Evolutionary conservation across 2,113 vertebrate genomes (phyloP), one percentile per base, ranked within the genome.

Genomic region (Spermophilus dauricus): DNA sequence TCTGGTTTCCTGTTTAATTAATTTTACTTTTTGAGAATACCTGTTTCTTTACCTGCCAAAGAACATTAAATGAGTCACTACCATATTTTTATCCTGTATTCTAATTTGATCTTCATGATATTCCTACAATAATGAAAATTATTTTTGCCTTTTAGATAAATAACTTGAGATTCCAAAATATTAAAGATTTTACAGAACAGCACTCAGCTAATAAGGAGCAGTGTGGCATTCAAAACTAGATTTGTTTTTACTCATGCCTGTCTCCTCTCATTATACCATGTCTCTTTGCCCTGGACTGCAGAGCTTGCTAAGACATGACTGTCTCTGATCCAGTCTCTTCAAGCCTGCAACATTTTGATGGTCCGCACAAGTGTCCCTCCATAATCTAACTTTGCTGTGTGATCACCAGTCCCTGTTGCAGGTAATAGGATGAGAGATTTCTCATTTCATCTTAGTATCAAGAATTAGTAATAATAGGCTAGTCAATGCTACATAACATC

Each of bases 41-140:
- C 72, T 83, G 10, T 26, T 95, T 91, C 53, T 92, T 89, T 37
- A 89, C 12, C 9, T 78, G 32, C 10, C 76, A 90, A 75, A 83
- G 28, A 42, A 12, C 4, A 85, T 45, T 88, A 85, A 78, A 20
- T 80, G 48, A 73, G 17, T n/a, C 3, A 13, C 53, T 39, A 77
- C 8, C 42, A 39, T 67, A 73, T 80, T 80, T 94, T 76, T n/a
- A 7, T 58, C 32, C 76, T 45, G 2, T 61, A 51, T 86, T 67
- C 45, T 77, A 48, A 75, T 61, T 82, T 5, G 83, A 39, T 70
- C 56, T 83, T 89, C 2, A 56, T 5, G 75, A 56, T 80, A 75
- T 20, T 93, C 22, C 34, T 95, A n/a, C 0, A 63, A 95, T 32
- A 95, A 78, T 37, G 9, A 5, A n/a, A 76, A 39, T 39, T 58